A percentile compares a stretch with the other conserved stretches of the same genome.
Evolutionary conservation across 2,797 vertebrate genomes (phyloP).

Genomic region (Chelmon rostratus): DNA sequence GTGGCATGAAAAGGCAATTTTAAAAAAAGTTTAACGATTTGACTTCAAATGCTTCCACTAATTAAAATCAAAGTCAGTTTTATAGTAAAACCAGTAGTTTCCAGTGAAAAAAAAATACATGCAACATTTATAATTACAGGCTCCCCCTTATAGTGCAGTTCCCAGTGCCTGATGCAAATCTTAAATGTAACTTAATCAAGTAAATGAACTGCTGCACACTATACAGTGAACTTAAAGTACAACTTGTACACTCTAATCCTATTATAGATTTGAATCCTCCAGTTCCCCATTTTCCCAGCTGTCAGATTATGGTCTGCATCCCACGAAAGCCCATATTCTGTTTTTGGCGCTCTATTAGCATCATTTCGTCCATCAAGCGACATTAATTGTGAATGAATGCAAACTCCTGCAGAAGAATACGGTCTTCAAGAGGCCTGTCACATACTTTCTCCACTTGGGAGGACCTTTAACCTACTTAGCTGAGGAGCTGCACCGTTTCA

Average conservation of each 20-base stretch:
- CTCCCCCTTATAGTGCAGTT: background rate
- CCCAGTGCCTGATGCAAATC: background rate
- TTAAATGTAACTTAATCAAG: slow-evolving; percentile 19
- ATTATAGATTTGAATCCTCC: slow-evolving; percentile 48
- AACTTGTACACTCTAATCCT: slow-evolving; percentile 43
- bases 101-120: background rate
- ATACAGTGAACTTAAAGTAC: slow-evolving; percentile 20
- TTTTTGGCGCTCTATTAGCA: slow-evolving; percentile 87
- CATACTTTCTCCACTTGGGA: slow-evolving; percentile 90
- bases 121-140: background rate
- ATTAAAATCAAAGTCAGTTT: too few species aligned
- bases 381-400: slow-evolving; percentile 91
- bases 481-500: slow-evolving; percentile 85
- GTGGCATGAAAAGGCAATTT: background rate
- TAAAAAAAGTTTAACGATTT: background rate
- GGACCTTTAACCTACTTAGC: slow-evolving; percentile 91
- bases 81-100: background rate
- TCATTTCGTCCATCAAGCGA: slow-evolving; percentile 90
- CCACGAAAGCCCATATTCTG: slow-evolving; percentile 66
- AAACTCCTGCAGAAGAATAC: slow-evolving; percentile 88
- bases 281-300: slow-evolving; percentile 30
- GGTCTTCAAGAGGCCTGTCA: slow-evolving; percentile 89
- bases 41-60: background rate
- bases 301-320: slow-evolving; percentile 65
- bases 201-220: slow-evolving; percentile 27